Evolutionary conservation across 2,113 vertebrate genomes (phyloP).

Genomic region (Progne subis): DNA sequence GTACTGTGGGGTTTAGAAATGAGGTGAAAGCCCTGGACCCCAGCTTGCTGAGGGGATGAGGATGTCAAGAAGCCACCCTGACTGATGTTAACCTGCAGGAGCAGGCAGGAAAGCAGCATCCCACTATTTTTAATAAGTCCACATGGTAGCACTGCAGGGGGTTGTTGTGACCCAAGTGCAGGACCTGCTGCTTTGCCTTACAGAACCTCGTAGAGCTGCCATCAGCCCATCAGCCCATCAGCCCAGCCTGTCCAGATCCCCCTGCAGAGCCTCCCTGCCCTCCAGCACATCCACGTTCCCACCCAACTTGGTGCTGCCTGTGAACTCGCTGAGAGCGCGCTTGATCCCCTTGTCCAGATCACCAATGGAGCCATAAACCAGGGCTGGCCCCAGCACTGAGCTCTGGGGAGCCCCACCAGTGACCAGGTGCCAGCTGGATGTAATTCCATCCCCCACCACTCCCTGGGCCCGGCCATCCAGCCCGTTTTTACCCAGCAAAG

Average conservation of each 20-base stretch:
- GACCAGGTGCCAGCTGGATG: not conserved
- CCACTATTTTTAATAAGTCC: not conserved
- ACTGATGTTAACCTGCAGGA: not conserved
- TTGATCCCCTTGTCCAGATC: not conserved
- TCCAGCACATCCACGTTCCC: not conserved
- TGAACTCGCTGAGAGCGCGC: not conserved
- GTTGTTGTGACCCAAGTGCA: not conserved
- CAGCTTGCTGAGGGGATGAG: not conserved
- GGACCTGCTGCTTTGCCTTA: not conserved
- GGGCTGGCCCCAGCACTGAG: not conserved
- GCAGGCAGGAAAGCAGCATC: not conserved
- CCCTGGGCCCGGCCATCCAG: not conserved
- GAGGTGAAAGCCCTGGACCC: not conserved
- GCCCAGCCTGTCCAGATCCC: not conserved
- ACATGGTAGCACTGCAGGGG: not conserved
- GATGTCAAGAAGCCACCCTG: not conserved
- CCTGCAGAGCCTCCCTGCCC: not conserved
- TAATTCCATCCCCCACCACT: not conserved
- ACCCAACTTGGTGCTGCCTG: not conserved
- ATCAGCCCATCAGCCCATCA: not conserved
- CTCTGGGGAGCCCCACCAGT: not conserved
- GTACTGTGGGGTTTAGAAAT: not conserved
- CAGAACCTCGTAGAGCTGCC: not conserved
- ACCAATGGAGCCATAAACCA: not conserved
- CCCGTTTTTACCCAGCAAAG: not conserved